These are phyloP conservation scores for Gari tellinella DNA, from an alignment of 2,888 invertebrate species.

Conservation along the genomic window DNA sequence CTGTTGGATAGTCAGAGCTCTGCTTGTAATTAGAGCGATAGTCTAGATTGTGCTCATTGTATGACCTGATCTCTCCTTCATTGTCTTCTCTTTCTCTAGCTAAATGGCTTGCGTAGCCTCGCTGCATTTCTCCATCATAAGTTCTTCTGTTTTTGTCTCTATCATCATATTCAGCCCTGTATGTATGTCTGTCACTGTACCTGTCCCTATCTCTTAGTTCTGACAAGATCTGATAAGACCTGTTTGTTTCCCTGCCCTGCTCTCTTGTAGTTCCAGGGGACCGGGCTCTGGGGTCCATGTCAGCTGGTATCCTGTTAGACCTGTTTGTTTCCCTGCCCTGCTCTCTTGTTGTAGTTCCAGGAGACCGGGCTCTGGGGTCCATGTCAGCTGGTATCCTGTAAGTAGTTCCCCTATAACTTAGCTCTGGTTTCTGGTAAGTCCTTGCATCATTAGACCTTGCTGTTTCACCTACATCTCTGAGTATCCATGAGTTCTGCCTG, in stretches of 20 bases:
- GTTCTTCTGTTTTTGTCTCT: conserved; percentile 9
- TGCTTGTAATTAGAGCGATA: too few relatives aligned
- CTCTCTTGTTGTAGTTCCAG: neutral
- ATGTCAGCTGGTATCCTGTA: too few relatives aligned
- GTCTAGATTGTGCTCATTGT: too few relatives aligned
- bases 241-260: conserved; percentile 15
- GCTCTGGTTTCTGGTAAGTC: conserved; percentile 14
- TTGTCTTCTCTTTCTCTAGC: neutral
- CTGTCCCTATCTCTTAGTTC: conserved; percentile 16
- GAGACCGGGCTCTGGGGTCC: neutral
- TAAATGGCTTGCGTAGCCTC: neutral
- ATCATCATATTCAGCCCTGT: conserved; percentile 3
- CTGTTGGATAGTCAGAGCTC: too few relatives aligned
- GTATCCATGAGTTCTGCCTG: conserved; percentile 52
- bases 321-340: conserved; percentile 18
- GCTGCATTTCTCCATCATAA: conserved; percentile 5
- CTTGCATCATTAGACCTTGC: conserved; percentile 24
- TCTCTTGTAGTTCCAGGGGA: conserved; percentile 6
- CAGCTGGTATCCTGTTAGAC: conserved; percentile 7
- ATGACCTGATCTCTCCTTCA: too few relatives aligned
- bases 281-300: conserved; percentile 9
- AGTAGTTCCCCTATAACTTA: neutral
- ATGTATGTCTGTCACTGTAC: conserved; percentile 15
- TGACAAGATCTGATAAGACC: conserved; percentile 13
- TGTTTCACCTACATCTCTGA: conserved; percentile 29